These are phyloP conservation scores for Apamea sordens DNA, from an alignment of 2,888 invertebrate species.

Conservation along the genomic window DNA sequence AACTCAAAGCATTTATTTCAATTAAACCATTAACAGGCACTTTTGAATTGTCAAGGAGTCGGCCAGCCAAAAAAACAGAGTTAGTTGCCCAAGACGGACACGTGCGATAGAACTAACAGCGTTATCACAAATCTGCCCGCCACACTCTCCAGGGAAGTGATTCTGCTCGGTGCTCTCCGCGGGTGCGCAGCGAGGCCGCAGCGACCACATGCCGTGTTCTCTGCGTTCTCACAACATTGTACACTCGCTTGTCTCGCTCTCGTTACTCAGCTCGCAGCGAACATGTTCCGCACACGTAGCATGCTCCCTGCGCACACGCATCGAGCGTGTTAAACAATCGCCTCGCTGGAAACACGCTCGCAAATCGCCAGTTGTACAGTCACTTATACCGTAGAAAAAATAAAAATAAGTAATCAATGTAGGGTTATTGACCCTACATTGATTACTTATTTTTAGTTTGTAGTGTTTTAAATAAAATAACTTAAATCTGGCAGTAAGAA, in stretches of 20 bases:
- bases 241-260: not conserved
- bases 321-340: not conserved
- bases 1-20: not conserved
- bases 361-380: not conserved
- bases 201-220: not conserved
- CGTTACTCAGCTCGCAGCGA: not conserved
- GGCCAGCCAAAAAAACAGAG: not conserved
- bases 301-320: not conserved
- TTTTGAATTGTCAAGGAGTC: not conserved
- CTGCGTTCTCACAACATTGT: not conserved
- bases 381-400: not conserved
- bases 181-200: not conserved
- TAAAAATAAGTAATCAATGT: not conserved
- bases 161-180: no score
- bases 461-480: not conserved
- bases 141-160: not conserved
- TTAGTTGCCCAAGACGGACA: not conserved
- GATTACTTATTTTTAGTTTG: no score
- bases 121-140: not conserved
- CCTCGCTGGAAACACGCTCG: not conserved
- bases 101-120: not conserved
- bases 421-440: no score
- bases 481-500: not conserved
- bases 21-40: not conserved
- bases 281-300: not conserved